Base-by-base conservation (phyloP, 2,888 invertebrate genomes). In the Tachystola acroxantha region DNA sequence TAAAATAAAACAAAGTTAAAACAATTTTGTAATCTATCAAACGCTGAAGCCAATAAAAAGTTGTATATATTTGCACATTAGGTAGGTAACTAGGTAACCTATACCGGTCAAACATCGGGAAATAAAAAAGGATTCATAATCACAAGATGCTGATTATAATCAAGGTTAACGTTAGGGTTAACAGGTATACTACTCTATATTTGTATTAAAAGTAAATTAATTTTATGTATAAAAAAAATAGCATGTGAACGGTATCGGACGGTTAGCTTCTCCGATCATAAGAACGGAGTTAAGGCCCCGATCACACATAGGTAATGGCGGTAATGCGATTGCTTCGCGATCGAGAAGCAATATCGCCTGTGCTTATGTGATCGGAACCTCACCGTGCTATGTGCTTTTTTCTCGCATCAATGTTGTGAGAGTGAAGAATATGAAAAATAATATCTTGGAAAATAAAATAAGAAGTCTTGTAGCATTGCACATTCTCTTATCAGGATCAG, bases 381-480 rank as follows among this genome's bases (percentile, higher is more conserved):
- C 10, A 7, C 57, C 49, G 78, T 76, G 80, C 79, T 72, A 62
- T 68, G 68, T 64, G 48, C 65, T 60, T 54, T 58, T 57, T 57
- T 49, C 49, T 48, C 57, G 53, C 58, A 57, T 58, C 61, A 53
- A 69, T 57, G 65, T 70, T 69, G 73, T 75, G 69, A 74, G 65
- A 76, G 72, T 80, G 75, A 82, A 82, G 68, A 71, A 72, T 73
- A 72, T 71, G 71, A 76, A 82, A 36, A 84, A 73, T 70, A 77
- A 78, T 65, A 69, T 69, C n/a, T 56, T 53, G 55, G 70, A 79
- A 80, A 78, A 69, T 64, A 74, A 82, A 75, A 73, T 71, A 78
- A 82, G 82, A 82, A 82, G 76, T 77, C 68, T 61, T 67, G n/a
- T 70, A 82, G 86, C 85, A 84, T 85, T 78, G 85, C 86, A 85